Evolutionary conservation across 1,140 invertebrate genomes (phyloP).

Genomic region (Drosophila quadrilineata): DNA sequence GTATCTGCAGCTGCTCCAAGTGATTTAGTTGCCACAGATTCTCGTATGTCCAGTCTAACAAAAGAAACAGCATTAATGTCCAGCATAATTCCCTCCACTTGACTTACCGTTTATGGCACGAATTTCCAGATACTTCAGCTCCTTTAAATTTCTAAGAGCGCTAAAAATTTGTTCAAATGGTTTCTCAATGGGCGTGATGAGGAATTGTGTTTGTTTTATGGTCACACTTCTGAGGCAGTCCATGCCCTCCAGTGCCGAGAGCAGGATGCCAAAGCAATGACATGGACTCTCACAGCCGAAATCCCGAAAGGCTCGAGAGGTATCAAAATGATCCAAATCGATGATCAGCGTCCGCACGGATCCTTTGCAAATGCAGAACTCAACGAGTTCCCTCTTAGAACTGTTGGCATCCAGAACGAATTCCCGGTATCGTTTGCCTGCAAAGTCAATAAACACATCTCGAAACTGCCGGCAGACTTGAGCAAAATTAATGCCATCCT

Average conservation of each 20-base stretch:
- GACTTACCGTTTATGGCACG: slow-evolving; percentile 31
- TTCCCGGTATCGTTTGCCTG: slow-evolving; percentile 5
- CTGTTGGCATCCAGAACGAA: slow-evolving; percentile 20
- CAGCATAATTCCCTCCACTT: too few species aligned
- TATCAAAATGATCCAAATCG: slow-evolving; percentile 42
- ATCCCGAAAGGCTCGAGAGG: neutral
- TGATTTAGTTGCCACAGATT: slow-evolving; percentile 12
- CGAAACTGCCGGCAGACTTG: slow-evolving; percentile 50
- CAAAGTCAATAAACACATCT: slow-evolving; percentile 23
- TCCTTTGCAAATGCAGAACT: slow-evolving; percentile 45
- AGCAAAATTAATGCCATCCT: slow-evolving; percentile 34
- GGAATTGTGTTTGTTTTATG: slow-evolving; percentile 13
- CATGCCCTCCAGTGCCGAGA: slow-evolving; percentile 32
- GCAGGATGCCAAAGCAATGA: slow-evolving; percentile 30
- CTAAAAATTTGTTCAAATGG: slow-evolving; percentile 40
- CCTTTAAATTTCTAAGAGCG: slow-evolving; percentile 10
- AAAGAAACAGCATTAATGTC: neutral
- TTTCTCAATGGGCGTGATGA: slow-evolving; percentile 1
- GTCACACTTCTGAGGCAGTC: slow-evolving; percentile 11
- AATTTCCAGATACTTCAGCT: slow-evolving; percentile 29
- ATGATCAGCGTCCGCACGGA: slow-evolving; percentile 30
- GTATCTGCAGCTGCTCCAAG: slow-evolving; percentile 32
- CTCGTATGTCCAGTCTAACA: slow-evolving; percentile 30
- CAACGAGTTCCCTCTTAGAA: slow-evolving; percentile 13
- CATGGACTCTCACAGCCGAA: slow-evolving; percentile 13